Percentiles rank a stretch among this genome's conserved stretches.
Conservation (phyloP, 92 coral and sea anemone genomes). For the Palythoa grandiflora region DNA sequence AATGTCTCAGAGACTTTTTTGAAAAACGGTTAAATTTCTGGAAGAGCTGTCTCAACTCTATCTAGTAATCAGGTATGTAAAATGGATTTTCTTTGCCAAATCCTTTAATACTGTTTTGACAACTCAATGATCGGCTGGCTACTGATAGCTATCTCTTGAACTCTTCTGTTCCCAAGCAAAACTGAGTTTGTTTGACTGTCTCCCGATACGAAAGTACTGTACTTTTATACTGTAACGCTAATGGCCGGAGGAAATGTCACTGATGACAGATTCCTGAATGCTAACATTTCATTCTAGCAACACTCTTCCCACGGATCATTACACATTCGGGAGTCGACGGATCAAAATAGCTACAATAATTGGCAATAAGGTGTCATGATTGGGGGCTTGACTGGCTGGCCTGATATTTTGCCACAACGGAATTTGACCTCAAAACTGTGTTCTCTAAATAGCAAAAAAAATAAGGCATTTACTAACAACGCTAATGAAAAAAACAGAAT, state of each 20-base stretch:
- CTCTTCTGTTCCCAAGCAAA: conserved; percentile 8
- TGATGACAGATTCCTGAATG: conserved; percentile 29
- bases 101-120: conserved; percentile 11
- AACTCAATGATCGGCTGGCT: background rate
- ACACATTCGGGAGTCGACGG: conserved; percentile 11
- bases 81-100: background rate
- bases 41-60: background rate
- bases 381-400: background rate
- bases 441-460: background rate
- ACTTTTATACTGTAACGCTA: conserved; percentile 30
- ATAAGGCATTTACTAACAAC: background rate
- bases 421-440: conserved; percentile 22
- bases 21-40: background rate
- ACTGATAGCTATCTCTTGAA: conserved; percentile 21
- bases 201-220: background rate
- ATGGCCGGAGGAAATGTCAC: conserved; percentile 28
- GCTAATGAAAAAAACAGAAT: background rate
- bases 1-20: background rate
- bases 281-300: conserved; percentile 12
- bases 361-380: background rate
- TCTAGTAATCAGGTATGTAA: background rate
- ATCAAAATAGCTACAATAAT: conserved; percentile 32
- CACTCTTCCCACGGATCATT: conserved; percentile 37
- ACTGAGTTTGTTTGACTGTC: background rate
- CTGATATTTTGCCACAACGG: background rate